Evolutionary conservation across 2,113 vertebrate species (phyloP).

Genomic region (Centrocercus urophasianus): DNA sequence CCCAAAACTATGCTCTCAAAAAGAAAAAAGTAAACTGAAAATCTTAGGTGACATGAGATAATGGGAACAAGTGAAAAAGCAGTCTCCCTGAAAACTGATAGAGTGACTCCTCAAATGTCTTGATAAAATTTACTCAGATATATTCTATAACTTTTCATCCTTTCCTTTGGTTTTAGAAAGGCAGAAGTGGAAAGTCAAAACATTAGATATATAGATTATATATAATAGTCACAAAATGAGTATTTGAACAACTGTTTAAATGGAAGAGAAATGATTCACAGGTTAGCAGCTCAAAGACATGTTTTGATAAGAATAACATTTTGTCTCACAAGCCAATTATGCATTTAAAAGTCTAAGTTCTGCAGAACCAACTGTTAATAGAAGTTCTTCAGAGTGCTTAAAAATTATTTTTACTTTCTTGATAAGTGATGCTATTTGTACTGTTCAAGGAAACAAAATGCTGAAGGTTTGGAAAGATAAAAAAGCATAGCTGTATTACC

Average conservation of each 20-base stretch:
- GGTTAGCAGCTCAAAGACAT: not conserved
- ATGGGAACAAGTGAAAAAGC: not conserved
- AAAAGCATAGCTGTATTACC: not conserved
- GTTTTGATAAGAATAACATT: not conserved
- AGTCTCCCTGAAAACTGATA: not conserved
- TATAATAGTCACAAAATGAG: not conserved
- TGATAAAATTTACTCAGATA: not conserved
- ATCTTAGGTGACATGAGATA: not conserved
- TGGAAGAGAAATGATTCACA: not conserved
- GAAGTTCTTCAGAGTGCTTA: not conserved
- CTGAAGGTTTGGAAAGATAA: not conserved
- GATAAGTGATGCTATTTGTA: not conserved
- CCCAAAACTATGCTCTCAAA: not conserved
- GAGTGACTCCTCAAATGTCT: not conserved
- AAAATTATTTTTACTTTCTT: not conserved
- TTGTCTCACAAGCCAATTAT: not conserved
- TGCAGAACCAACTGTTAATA: not conserved
- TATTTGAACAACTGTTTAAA: not conserved
- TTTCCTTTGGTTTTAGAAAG: not conserved
- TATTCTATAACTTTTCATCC: not conserved
- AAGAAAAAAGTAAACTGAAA: not conserved
- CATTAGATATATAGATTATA: too few relatives aligned
- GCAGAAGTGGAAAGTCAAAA: not conserved
- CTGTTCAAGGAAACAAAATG: not conserved
- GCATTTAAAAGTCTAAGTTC: not conserved